phyloP scores from a whole-genome alignment of 2,888 invertebrate species.

The Apodemia duryi region DNA sequence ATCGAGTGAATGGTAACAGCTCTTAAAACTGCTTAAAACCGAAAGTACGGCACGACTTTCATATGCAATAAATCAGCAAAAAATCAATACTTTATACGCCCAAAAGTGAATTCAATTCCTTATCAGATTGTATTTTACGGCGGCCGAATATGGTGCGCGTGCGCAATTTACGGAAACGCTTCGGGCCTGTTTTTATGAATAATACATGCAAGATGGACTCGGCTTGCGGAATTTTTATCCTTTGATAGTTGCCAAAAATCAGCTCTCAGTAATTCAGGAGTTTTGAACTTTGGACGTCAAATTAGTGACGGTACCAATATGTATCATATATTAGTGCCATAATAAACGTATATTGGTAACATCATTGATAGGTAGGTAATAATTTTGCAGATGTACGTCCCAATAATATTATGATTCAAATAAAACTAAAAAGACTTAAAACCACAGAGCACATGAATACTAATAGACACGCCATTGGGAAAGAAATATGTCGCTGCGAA shows the following conservation, averaged over 20 bases:
- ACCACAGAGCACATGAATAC: too few species aligned
- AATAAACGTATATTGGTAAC: too few species aligned
- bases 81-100: conserved; percentile 30
- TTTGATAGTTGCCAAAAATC: neutral
- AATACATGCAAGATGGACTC: conserved; percentile 26
- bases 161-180: conserved; percentile 43
- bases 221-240: neutral
- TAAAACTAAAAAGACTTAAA: too few species aligned
- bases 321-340: too few species aligned
- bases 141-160: conserved; percentile 41
- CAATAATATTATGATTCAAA: too few species aligned
- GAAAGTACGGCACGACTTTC: conserved; percentile 29
- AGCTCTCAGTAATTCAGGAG: neutral
- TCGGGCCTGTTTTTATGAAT: conserved; percentile 35
- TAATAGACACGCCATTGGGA: too few species aligned
- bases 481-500: too few species aligned
- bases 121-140: conserved; percentile 47
- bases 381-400: too few species aligned
- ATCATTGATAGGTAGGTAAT: too few species aligned
- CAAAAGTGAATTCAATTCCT: conserved; percentile 45
- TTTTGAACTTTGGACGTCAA: neutral
- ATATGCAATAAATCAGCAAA: conserved; percentile 30
- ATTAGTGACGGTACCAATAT: too few species aligned
- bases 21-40: conserved; percentile 23
- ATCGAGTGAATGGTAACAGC: conserved; percentile 6